Evolutionary conservation across 2,797 vertebrate genomes (phyloP).

Genomic region (Merluccius polli): DNA sequence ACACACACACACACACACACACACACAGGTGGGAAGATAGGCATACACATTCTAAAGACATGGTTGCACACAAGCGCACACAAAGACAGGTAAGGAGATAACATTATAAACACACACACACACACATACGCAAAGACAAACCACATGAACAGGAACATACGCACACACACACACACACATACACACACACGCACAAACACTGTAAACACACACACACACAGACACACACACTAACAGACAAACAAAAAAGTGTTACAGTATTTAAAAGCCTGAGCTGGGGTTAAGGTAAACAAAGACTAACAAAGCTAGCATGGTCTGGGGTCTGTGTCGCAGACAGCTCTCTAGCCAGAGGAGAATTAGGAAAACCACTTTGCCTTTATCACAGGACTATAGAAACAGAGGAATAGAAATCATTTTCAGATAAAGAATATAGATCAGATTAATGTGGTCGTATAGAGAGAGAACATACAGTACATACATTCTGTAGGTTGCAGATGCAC

Average conservation of each 20-base stretch:
- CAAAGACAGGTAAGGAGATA: slow-evolving; percentile 2
- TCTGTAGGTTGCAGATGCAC: slow-evolving; percentile 34
- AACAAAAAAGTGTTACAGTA: not conserved
- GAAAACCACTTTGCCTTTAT: too few relatives aligned
- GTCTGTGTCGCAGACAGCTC: too few relatives aligned
- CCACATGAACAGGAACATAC: slow-evolving; percentile 5
- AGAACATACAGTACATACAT: slow-evolving; percentile 32
- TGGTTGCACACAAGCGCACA: not conserved
- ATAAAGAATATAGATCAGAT: slow-evolving; percentile 24
- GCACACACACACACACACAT: slow-evolving; percentile 9
- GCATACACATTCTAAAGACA: not conserved
- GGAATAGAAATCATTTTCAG: not conserved
- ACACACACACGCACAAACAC: not conserved
- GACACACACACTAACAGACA: slow-evolving; percentile 1
- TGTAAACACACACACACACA: slow-evolving; percentile 2
- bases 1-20: slow-evolving; percentile 1
- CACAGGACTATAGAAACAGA: too few relatives aligned
- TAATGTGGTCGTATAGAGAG: not conserved
- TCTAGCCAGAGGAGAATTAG: too few relatives aligned
- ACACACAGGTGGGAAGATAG: slow-evolving; percentile 1
- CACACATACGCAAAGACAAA: slow-evolving; percentile 3
- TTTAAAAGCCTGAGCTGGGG: not conserved
- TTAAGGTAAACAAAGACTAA: not conserved
- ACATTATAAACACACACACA: slow-evolving; percentile 10
- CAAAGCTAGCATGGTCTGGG: too few relatives aligned